phyloP scores from a whole-genome alignment of 2,888 invertebrate species.

The Cabera pusaria region DNA sequence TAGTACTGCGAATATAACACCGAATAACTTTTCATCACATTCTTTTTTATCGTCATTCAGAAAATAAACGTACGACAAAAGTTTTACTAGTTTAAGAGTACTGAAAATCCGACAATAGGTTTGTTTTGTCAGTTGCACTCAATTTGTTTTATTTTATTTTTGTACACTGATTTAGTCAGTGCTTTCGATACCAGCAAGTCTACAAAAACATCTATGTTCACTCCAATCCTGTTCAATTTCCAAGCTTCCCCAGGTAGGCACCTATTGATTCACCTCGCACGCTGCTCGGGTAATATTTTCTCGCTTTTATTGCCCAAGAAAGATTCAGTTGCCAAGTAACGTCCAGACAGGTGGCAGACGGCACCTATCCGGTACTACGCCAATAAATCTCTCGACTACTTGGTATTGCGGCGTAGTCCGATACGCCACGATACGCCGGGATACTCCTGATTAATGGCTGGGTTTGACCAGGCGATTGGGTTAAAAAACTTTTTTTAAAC shows the following conservation, averaged over 20 bases:
- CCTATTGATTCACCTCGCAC: background rate
- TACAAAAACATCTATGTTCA: too few relatives aligned
- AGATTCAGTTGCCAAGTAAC: conserved; percentile 25
- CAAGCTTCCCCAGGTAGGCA: too few relatives aligned
- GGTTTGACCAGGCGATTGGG: conserved; percentile 54
- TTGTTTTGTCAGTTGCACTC: too few relatives aligned
- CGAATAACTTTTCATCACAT: too few relatives aligned
- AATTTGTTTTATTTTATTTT: too few relatives aligned
- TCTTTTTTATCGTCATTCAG: too few relatives aligned
- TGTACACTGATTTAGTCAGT: too few relatives aligned
- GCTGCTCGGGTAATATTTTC: conserved; percentile 16
- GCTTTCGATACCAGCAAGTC: too few relatives aligned
- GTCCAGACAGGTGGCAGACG: conserved; percentile 68
- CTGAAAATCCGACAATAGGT: too few relatives aligned
- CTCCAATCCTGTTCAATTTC: conserved; percentile 7
- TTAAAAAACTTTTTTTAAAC: conserved; percentile 35
- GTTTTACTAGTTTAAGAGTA: too few relatives aligned
- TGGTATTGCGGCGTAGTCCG: conserved; percentile 61
- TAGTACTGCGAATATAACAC: too few relatives aligned
- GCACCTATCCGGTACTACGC: conserved; percentile 50
- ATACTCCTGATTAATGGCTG: conserved; percentile 62
- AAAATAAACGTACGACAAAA: too few relatives aligned
- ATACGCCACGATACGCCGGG: conserved; percentile 42
- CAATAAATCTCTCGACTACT: conserved; percentile 68
- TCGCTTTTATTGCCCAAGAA: conserved; percentile 20